Evolutionary conservation across 2,797 vertebrate genomes (phyloP), one percentile per base, ranked within the genome.

Genomic region (Gymnoscopelus microlampas): DNA sequence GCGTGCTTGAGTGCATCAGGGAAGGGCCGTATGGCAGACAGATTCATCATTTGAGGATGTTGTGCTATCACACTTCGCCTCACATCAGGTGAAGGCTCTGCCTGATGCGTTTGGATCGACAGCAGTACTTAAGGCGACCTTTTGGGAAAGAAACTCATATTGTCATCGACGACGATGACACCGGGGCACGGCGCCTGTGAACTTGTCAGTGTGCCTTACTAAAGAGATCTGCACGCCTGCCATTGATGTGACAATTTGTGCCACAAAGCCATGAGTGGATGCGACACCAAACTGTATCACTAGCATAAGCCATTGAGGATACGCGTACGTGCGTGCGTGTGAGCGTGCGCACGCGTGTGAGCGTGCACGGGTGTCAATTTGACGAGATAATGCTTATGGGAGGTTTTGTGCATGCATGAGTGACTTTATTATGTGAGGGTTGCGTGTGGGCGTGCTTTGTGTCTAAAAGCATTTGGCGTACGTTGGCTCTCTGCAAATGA

Each of bases 141-240:
- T 72, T 66, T 78, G 9, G 7, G 19, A 63, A 44, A 44, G 59
- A 63, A 73, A 74, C 61, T 19, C 54, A 78, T 53, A 57, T 70
- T 79, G 53, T 65, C 39, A 49, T 54, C 65, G 77, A 82, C 19
- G 53, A 63, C 54, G 60, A 39, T 57, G 49, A 48, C 4, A 59
- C 56, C 0, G 51, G 71, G 63, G 54, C 26, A 2, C 39, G 23
- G 68, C 35, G 68, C 58, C 67, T 66, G 53, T 44, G 60, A 77
- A 73, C 71, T 32, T 66, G 53, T 67, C 73, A 57, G 11, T 5
- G 49, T 7, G 57, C 24, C 24, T 77, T 24, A 48, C 12, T 19
- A 35, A 5, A 65, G 54, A 73, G 14, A 74, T 74, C 29, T 0
- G 13, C 35, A 12, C 35, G 19, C 44, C 55, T 62, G 19, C 15